Conservation (phyloP, 2,113 vertebrate genomes). For the Pygoscelis antarcticus region DNA sequence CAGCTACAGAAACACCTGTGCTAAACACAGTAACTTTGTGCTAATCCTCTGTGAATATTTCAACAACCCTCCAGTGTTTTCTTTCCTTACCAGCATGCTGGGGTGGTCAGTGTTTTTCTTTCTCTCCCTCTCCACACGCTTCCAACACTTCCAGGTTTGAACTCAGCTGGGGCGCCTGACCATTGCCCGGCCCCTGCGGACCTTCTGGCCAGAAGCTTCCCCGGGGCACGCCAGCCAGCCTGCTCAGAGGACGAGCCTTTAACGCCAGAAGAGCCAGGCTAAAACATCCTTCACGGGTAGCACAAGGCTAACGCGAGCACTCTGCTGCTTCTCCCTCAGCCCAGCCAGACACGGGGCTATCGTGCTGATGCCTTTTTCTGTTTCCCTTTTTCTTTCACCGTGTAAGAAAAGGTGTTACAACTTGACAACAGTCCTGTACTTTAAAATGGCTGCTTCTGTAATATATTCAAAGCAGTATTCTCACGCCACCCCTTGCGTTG, state of each 20-base stretch:
- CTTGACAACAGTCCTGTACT: neutral
- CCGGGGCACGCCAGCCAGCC: accelerated
- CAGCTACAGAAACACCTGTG: constrained; percentile 59
- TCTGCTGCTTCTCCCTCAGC: neutral
- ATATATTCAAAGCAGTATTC: neutral
- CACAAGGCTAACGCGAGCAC: accelerated
- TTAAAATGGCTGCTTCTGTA: neutral
- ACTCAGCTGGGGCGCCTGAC: neutral
- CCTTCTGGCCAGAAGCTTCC: neutral
- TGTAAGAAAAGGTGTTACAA: accelerated
- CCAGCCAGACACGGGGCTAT: neutral
- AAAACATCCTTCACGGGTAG: accelerated
- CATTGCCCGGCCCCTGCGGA: neutral
- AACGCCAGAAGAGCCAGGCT: accelerated
- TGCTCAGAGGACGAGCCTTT: neutral
- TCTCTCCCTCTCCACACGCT: neutral
- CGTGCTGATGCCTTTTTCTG: accelerated
- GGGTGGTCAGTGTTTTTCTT: neutral
- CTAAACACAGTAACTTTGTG: constrained; percentile 57
- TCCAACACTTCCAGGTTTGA: neutral
- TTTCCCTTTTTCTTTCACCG: neutral
- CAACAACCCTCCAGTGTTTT: constrained; percentile 29
- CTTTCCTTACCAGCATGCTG: neutral
- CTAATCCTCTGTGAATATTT: constrained; percentile 48
- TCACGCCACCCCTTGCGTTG: too few relatives aligned